Evolutionary conservation across 2,797 vertebrate species (phyloP).

Genomic region (Phoebastria nigripes): DNA sequence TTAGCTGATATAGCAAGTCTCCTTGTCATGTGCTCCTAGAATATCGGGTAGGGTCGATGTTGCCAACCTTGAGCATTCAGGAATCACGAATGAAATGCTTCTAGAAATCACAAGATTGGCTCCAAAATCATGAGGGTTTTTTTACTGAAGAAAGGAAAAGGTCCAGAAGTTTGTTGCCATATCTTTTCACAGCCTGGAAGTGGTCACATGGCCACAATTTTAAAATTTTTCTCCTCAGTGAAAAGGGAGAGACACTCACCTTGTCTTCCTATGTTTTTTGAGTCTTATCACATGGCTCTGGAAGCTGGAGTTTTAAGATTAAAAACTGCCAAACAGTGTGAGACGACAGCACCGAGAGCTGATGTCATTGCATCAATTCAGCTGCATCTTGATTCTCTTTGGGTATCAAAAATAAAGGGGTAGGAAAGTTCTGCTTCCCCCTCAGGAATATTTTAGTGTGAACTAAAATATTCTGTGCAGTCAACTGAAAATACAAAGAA

Average conservation of each 20-base stretch:
- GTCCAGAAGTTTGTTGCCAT: not conserved
- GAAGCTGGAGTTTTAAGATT: not conserved
- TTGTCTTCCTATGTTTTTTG: not conserved
- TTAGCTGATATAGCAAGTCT: conserved; percentile 59
- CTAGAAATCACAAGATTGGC: not conserved
- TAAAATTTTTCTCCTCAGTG: not conserved
- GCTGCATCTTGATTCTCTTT: not conserved
- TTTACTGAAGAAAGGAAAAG: not conserved
- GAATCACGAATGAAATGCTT: not conserved
- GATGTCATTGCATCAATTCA: not conserved
- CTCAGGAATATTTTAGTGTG: not conserved
- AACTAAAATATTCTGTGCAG: not conserved
- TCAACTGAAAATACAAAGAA: not conserved
- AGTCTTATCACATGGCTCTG: not conserved
- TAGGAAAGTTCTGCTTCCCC: not conserved
- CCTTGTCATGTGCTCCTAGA: conserved; percentile 6
- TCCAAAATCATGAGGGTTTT: accelerated
- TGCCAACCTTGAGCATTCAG: conserved; percentile 2
- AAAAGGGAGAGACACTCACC: not conserved
- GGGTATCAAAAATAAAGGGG: not conserved
- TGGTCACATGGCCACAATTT: not conserved
- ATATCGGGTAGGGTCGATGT: not conserved
- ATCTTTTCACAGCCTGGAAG: not conserved
- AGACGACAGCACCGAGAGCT: not conserved
- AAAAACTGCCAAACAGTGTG: not conserved